Conservation (phyloP, 2,888 invertebrate genomes). For the Criorhina ranunculi region DNA sequence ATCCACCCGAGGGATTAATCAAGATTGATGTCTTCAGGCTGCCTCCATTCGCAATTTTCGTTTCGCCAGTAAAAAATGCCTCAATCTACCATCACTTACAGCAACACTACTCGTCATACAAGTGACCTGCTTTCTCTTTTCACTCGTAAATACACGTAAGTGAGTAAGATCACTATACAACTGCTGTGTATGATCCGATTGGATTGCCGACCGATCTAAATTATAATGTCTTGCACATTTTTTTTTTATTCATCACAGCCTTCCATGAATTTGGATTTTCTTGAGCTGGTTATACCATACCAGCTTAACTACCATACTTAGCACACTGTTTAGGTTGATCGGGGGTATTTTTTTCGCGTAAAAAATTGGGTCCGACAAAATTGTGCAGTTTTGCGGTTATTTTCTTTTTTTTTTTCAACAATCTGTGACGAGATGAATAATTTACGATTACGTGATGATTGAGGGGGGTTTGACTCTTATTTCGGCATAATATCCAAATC, state of each 20-base stretch:
- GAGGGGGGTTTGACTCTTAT: constrained; percentile 5
- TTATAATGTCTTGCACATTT: constrained; percentile 57
- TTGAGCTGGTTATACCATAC: neutral
- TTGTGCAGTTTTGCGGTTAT: constrained; percentile 47
- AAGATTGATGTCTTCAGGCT: constrained; percentile 32
- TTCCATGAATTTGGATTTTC: constrained; percentile 29
- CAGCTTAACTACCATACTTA: constrained; percentile 44
- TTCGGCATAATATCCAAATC: constrained; percentile 47
- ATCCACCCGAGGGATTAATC: constrained; percentile 31
- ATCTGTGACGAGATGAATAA: constrained; percentile 50
- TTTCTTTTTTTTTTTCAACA: constrained; percentile 7
- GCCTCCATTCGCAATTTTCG: constrained; percentile 42
- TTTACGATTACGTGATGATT: constrained; percentile 57
- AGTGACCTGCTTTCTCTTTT: constrained; percentile 75
- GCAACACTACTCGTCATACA: constrained; percentile 59
- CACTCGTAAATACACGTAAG: constrained; percentile 57
- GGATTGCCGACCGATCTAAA: constrained; percentile 58
- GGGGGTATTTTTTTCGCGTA: constrained; percentile 59
- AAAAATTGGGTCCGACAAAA: constrained; percentile 28
- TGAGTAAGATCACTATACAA: constrained; percentile 51
- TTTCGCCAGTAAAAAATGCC: neutral
- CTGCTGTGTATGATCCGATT: constrained; percentile 45
- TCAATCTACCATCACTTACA: constrained; percentile 17
- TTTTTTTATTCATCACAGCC: constrained; percentile 25
- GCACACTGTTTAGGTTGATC: constrained; percentile 35